Percentiles rank a stretch among this genome's conserved stretches.
Conservation (phyloP, 2,113 vertebrate species). For the Apteryx owenii region DNA sequence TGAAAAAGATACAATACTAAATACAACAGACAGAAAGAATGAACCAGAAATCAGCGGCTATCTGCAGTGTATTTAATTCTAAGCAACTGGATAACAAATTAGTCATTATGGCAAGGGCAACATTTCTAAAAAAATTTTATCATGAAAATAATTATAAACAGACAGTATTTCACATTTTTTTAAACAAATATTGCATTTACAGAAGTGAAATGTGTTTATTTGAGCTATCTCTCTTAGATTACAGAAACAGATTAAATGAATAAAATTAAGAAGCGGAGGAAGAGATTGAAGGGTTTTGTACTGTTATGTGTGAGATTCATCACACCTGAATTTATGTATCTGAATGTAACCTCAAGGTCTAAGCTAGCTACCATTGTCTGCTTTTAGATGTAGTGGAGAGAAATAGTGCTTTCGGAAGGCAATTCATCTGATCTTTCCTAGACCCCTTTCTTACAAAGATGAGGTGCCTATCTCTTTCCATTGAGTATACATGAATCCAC, state of each 20-base stretch:
- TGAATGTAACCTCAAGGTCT: not conserved
- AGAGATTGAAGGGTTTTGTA: not conserved
- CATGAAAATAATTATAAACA: not conserved
- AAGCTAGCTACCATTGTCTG: not conserved
- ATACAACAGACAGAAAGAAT: conserved; percentile 18
- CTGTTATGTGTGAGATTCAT: not conserved
- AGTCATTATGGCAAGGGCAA: not conserved
- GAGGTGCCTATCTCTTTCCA: not conserved
- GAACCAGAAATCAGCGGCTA: conserved; percentile 44
- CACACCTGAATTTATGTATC: not conserved
- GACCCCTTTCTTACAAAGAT: not conserved
- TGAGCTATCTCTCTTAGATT: not conserved
- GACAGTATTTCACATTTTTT: not conserved
- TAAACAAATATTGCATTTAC: not conserved
- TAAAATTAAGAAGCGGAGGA: not conserved
- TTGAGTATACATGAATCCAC: not conserved
- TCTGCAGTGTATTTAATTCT: conserved; percentile 15
- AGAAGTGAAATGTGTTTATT: not conserved
- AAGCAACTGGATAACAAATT: not conserved
- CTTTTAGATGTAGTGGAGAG: not conserved
- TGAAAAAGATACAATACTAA: conserved; percentile 51
- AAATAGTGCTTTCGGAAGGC: not conserved
- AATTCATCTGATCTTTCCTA: not conserved
- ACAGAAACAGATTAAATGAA: not conserved
- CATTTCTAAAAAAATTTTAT: not conserved